Conservation (phyloP, 2,888 invertebrate genomes). For the Apodemia mormo region DNA sequence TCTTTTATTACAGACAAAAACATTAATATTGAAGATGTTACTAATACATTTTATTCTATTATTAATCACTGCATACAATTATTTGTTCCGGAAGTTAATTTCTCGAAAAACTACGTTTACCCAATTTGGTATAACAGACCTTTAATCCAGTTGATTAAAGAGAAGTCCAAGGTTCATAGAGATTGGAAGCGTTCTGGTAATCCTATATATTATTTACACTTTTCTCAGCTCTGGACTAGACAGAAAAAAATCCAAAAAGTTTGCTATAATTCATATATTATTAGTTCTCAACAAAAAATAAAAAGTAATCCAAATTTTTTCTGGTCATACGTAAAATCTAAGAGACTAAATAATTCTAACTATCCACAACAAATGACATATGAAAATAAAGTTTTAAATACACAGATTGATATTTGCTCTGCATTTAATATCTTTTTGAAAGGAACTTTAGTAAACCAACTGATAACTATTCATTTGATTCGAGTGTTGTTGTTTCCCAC, state of each 20-base stretch:
- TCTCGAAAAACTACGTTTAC: conserved; percentile 10
- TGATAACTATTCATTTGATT: background rate
- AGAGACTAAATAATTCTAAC: conserved; percentile 15
- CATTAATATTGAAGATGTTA: background rate
- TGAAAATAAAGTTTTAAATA: too few species aligned
- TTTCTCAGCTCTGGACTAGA: conserved; percentile 23
- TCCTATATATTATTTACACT: conserved; percentile 27
- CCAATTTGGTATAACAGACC: conserved; percentile 28
- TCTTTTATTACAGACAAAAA: background rate
- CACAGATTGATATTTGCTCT: background rate
- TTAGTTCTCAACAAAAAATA: conserved; percentile 20
- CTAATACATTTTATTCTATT: conserved; percentile 1
- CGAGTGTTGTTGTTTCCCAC: background rate
- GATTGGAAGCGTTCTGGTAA: conserved; percentile 28
- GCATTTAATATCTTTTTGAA: background rate
- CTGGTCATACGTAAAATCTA: conserved; percentile 28
- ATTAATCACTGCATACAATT: background rate
- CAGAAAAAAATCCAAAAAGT: conserved; percentile 12
- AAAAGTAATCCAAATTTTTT: conserved; percentile 28
- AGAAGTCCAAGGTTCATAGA: conserved; percentile 27
- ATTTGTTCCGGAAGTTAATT: background rate
- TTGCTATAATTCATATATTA: conserved; percentile 22
- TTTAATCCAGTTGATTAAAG: conserved; percentile 29
- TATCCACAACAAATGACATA: conserved; percentile 28
- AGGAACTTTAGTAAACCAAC: background rate